Evolutionary conservation across 2,888 invertebrate species (phyloP), one percentile per base, ranked within the genome.

Genomic region (Osmoderma eremita): DNA sequence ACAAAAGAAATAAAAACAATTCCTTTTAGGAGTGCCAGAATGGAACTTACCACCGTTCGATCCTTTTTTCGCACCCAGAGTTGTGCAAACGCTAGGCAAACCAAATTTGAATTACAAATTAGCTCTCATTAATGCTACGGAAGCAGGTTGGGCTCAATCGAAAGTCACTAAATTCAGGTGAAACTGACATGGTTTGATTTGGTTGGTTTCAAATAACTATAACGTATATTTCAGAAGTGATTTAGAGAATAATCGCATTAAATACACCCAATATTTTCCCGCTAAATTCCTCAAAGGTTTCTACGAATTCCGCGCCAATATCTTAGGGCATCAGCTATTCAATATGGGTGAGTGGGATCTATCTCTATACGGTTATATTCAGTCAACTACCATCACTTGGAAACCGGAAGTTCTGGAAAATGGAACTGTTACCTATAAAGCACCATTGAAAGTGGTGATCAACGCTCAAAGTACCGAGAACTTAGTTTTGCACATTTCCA

Each of bases 221-320:
- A 17, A 10, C n/a, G n/a, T 15, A 24, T 54, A 20, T 77, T 84
- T 65, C 81, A 91, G 91, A 77, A 88, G 88, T 8, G 89, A 91
- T 77, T 84, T 86, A 79, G 84, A 86, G 10, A 87, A 88, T 73
- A 83, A 88, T 68, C 84, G 86, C 49, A 87, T 94, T 2, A 86
- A 91, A 66, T 92, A 92, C 76, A 89, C 92, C 0, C 94, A 94
- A 80, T 91, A 90, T 78, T 94, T 94, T 78, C 93, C 93, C 0
- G 92, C 92, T 74, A 94, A 94, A 77, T 87, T 85, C 76, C 82
- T 94, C 0, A 84, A 86, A 64, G 94, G 94, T 0, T 85, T 82
- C 65, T 91, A 90, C 74, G 88, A 89, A 69, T 86, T 90, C 70
- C 83, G 83, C 72, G 91, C 88, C 1, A 86, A 84, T 67, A 80